Percentiles rank a stretch among this genome's conserved stretches.
Evolutionary conservation across 2,888 invertebrate species (phyloP).

Genomic region (Steinernema carpocapsae): DNA sequence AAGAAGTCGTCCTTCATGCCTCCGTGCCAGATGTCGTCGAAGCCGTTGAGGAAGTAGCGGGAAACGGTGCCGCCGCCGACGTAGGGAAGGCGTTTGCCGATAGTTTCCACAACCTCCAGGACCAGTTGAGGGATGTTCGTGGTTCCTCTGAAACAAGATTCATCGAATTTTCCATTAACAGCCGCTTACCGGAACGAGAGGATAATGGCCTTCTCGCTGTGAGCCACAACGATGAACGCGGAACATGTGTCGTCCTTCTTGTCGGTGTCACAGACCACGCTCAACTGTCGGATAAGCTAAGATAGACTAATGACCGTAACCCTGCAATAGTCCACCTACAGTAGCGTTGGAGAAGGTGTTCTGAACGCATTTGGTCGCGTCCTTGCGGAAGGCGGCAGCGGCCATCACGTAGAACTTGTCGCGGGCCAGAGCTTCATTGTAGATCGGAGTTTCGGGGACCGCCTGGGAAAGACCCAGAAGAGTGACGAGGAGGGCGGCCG

Average conservation of each 20-base stretch:
- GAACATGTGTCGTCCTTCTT: slow-evolving; percentile 32
- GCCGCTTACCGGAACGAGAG: slow-evolving; percentile 13
- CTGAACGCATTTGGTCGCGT: neutral
- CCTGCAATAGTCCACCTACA: slow-evolving; percentile 7
- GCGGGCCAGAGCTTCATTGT: slow-evolving; percentile 34
- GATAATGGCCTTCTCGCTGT: slow-evolving; percentile 25
- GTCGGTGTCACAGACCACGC: neutral
- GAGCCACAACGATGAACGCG: slow-evolving; percentile 18
- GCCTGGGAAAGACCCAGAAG: neutral
- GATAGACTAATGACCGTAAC: neutral
- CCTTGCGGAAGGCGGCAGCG: slow-evolving; percentile 6
- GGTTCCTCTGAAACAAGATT: neutral
- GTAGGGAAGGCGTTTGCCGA: neutral
- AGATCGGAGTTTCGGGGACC: neutral
- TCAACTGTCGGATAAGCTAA: neutral
- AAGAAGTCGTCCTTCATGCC: slow-evolving; percentile 36
- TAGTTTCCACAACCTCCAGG: neutral
- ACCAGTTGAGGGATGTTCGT: neutral
- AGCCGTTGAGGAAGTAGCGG: slow-evolving; percentile 37
- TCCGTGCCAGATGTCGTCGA: slow-evolving; percentile 37
- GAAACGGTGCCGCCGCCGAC: slow-evolving; percentile 1
- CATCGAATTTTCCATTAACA: neutral
- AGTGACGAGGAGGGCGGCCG: neutral
- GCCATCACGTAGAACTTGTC: slow-evolving; percentile 22
- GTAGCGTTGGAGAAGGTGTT: slow-evolving; percentile 24